A percentile compares a stretch with the other conserved stretches of the same genome.
These are phyloP conservation scores for Pristionchus japonicus DNA, from an alignment of 2,888 invertebrate species.

Conservation along the genomic window DNA sequence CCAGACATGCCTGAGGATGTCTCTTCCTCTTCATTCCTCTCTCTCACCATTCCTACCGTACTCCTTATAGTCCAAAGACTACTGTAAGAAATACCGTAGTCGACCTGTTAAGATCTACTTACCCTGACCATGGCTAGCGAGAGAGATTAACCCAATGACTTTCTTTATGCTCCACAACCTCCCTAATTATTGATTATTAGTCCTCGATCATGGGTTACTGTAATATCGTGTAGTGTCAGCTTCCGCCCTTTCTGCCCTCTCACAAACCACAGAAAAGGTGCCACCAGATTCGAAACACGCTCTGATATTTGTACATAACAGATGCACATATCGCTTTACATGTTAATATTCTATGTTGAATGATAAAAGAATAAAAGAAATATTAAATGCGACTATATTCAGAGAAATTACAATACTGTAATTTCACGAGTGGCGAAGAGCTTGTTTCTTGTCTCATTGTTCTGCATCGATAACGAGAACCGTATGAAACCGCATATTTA, in stretches of 20 bases:
- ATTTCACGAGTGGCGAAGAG: no score
- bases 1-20: neutral
- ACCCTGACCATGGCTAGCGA: neutral
- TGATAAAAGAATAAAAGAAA: neutral
- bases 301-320: slow-evolving; percentile 37
- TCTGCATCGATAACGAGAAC: neutral
- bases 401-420: no score
- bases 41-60: slow-evolving; percentile 10
- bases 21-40: neutral
- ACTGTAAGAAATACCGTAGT: neutral
- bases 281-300: slow-evolving; percentile 24
- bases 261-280: slow-evolving; percentile 35
- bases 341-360: slow-evolving; percentile 5
- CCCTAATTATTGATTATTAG: slow-evolving; percentile 27
- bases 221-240: slow-evolving; percentile 35
- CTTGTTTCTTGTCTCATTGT: neutral
- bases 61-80: neutral
- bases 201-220: slow-evolving; percentile 34
- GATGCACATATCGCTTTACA: neutral
- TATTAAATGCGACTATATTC: no score
- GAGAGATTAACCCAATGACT: slow-evolving; percentile 4
- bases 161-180: neutral
- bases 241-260: slow-evolving; percentile 26
- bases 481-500: neutral
- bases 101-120: neutral